Percentiles rank a stretch among this genome's conserved stretches.
Evolutionary conservation across 2,888 invertebrate species (phyloP).

Genomic region (Clostera curtula): DNA sequence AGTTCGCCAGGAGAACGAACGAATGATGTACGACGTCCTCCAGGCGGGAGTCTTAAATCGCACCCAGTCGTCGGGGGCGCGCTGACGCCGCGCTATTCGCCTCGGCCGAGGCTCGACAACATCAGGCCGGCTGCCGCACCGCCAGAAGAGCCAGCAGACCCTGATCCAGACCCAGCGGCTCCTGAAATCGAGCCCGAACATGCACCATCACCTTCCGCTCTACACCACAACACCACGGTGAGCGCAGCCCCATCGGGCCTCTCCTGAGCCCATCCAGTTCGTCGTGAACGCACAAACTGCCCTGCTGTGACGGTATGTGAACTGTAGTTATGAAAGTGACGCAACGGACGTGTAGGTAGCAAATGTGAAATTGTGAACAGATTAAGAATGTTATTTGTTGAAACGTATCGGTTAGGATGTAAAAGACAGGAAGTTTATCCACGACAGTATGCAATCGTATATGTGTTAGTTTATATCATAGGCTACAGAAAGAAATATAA

Average conservation of each 20-base stretch:
- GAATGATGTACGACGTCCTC: slow-evolving; percentile 85
- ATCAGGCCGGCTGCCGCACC: slow-evolving; percentile 66
- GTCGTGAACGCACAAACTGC: slow-evolving; percentile 30
- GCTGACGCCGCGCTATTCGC: slow-evolving; percentile 73
- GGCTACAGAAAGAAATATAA: slow-evolving; percentile 45
- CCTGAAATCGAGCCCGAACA: slow-evolving; percentile 17
- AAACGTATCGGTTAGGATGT: slow-evolving; percentile 46
- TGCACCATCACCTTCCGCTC: slow-evolving; percentile 11
- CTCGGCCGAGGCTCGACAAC: slow-evolving; percentile 63
- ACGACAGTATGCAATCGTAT: slow-evolving; percentile 30
- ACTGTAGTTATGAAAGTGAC: slow-evolving; percentile 36
- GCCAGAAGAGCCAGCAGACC: slow-evolving; percentile 54
- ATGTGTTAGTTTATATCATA: slow-evolving; percentile 25
- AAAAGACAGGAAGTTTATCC: slow-evolving; percentile 51
- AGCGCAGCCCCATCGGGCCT: slow-evolving; percentile 18
- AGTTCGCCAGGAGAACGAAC: slow-evolving; percentile 93
- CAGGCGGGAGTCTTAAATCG: slow-evolving; percentile 75
- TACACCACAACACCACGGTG: too few species aligned
- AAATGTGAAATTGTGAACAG: slow-evolving; percentile 62
- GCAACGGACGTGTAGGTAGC: slow-evolving; percentile 53
- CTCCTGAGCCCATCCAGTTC: slow-evolving; percentile 33
- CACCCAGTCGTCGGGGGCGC: slow-evolving; percentile 72
- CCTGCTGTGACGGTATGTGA: slow-evolving; percentile 34
- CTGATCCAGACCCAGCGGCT: slow-evolving; percentile 27
- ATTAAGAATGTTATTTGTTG: slow-evolving; percentile 64